A percentile compares a stretch with the other conserved stretches of the same genome.
Conservation (phyloP, 2,113 vertebrate species). For the Macquaria australasica region DNA sequence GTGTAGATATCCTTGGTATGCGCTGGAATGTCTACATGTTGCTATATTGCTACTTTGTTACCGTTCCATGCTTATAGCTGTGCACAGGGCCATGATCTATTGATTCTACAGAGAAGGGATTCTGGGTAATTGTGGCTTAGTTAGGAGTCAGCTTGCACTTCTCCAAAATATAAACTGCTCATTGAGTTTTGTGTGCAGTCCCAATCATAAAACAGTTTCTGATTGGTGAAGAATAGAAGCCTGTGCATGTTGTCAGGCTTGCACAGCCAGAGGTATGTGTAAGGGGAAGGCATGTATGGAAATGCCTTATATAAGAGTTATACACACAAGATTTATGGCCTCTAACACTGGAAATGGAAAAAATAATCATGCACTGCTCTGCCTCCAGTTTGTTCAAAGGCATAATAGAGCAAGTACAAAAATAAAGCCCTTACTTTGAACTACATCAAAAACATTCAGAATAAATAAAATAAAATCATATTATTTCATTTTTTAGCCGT, state of each 20-base stretch:
- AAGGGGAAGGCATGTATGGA: neutral
- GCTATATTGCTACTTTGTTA: too few relatives aligned
- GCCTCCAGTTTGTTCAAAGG: too few relatives aligned
- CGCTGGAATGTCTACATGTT: neutral
- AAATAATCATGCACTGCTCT: neutral
- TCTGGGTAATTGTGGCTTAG: slow-evolving; percentile 1
- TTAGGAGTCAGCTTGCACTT: too few relatives aligned
- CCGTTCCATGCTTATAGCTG: neutral
- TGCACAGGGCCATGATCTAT: neutral
- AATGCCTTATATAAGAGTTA: neutral
- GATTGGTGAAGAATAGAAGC: neutral
- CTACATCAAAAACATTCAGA: too few relatives aligned
- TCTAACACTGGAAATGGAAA: neutral
- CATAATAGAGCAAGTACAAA: too few relatives aligned
- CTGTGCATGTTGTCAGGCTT: neutral
- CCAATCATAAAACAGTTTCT: too few relatives aligned
- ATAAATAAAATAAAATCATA: too few relatives aligned
- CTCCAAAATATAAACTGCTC: neutral
- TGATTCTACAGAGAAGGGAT: neutral
- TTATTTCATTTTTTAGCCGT: neutral
- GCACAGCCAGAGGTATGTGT: neutral
- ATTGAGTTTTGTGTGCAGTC: neutral
- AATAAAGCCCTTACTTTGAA: neutral
- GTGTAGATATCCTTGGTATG: neutral
- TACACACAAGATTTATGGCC: neutral